Evolutionary conservation across 2,113 vertebrate genomes (phyloP), one percentile per base, ranked within the genome.

Genomic region (Podiceps cristatus): DNA sequence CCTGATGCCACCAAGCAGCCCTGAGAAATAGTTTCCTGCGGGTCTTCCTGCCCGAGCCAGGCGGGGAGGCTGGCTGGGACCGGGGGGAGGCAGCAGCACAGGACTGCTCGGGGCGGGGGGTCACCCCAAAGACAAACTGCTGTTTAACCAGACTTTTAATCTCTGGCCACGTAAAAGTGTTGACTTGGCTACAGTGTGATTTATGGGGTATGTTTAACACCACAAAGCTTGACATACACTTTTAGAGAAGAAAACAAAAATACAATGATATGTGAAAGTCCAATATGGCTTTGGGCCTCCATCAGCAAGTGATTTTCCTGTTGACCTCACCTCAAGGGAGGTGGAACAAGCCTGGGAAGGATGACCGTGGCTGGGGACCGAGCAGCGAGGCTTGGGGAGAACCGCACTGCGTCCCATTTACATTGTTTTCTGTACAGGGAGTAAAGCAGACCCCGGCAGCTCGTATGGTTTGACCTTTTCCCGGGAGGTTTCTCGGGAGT

Each of bases 121-220:
- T 29, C 85, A 22, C 37, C 55, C 68, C 33, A 33, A 64, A 77
- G n/a, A 7, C 40, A 47, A 62, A 42, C 11, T 40, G 27, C 56
- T 82, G 3, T 91, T 71, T 82, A 91, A 62, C 25, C 13, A 37
- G 73, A 37, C 13, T 60, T 81, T 40, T 27, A 37, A 31, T 69
- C 49, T 77, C n/a, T 42, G 13, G 18, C 53, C 58, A 33, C 15
- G 1, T 81, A 47, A 71, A 92, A 90, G 19, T 0, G 2, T 17
- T 96, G 77, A 62, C 69, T 90, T 63, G 27, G 35, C 50, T 66
- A 49, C 42, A 35, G 44, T 29, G 25, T 74, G 69, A 92, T 92
- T 92, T 87, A 88, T 81, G 55, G 16, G 60, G 28, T 53, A 37
- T 4, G 8, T 52, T 96, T 72, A 60, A 77, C 29, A 27, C 23